These are phyloP conservation scores for Ifrita kowaldi DNA, from an alignment of 2,113 vertebrate genomes.

Conservation along the genomic window DNA sequence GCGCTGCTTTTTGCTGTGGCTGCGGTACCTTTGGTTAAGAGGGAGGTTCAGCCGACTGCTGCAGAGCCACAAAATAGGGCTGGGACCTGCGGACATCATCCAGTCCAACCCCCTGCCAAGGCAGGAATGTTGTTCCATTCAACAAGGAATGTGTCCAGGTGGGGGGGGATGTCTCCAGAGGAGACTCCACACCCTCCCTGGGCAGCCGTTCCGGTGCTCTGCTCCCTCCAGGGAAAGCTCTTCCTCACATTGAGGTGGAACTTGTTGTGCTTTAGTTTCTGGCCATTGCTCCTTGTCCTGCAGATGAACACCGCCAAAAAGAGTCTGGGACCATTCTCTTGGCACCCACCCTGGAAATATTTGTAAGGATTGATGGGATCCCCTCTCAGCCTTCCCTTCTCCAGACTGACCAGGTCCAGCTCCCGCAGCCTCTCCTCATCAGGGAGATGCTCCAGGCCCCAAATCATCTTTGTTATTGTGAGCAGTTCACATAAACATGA, in stretches of 20 bases:
- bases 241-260: neutral
- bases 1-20: neutral
- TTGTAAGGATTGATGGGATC: neutral
- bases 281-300: neutral
- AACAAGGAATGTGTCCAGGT: fast-evolving
- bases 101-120: neutral
- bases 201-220: neutral
- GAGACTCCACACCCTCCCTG: fast-evolving
- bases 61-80: neutral
- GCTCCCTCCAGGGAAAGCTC: neutral
- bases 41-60: neutral
- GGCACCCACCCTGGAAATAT: neutral
- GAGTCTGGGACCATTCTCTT: too few relatives aligned
- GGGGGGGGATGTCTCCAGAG: neutral
- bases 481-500: neutral
- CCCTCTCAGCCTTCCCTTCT: neutral
- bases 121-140: neutral
- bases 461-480: neutral
- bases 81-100: fast-evolving
- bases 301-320: neutral
- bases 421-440: fast-evolving
- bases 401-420: neutral
- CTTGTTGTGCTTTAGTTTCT: fast-evolving
- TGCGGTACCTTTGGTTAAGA: neutral
- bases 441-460: neutral